A percentile compares a stretch with the other conserved stretches of the same genome.
phyloP scores from a whole-genome alignment of 2,888 invertebrate species.

The Scrobipalpa costella region DNA sequence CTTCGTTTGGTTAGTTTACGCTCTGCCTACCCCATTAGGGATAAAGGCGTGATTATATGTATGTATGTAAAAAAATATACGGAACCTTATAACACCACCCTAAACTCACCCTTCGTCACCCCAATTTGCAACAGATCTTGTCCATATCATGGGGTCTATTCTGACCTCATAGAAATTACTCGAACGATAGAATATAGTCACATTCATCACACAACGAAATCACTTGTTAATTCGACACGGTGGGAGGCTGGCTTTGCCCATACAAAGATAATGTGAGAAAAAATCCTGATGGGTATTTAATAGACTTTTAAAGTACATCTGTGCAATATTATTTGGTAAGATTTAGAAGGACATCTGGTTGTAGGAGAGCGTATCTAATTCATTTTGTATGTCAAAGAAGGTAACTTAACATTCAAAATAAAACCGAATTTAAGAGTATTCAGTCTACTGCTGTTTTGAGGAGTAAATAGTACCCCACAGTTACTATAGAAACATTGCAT shows the following conservation, averaged over 20 bases:
- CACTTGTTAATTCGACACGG: conserved; percentile 74
- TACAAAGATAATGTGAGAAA: conserved; percentile 48
- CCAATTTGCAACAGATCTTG: conserved; percentile 17
- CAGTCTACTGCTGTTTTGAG: no score
- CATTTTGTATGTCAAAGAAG: neutral
- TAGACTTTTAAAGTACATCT: conserved; percentile 2
- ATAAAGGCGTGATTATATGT: no score
- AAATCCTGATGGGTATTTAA: conserved; percentile 37
- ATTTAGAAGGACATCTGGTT: conserved; percentile 13
- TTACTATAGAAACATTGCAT: no score
- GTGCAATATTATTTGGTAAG: conserved; percentile 5
- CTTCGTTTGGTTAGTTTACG: no score
- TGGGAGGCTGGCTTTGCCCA: conserved; percentile 52
- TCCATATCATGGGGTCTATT: conserved; percentile 1
- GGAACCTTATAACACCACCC: neutral
- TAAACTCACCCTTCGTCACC: neutral
- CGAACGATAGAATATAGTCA: conserved; percentile 50
- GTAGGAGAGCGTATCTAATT: neutral
- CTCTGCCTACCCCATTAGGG: no score
- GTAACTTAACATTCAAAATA: no score
- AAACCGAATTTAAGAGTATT: no score
- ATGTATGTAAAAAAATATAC: neutral
- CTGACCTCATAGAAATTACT: conserved; percentile 43
- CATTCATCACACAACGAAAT: conserved; percentile 64
- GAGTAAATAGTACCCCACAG: no score